These are phyloP conservation scores for Rhinogobius similis DNA, from an alignment of 2,113 vertebrate species.

Conservation along the genomic window DNA sequence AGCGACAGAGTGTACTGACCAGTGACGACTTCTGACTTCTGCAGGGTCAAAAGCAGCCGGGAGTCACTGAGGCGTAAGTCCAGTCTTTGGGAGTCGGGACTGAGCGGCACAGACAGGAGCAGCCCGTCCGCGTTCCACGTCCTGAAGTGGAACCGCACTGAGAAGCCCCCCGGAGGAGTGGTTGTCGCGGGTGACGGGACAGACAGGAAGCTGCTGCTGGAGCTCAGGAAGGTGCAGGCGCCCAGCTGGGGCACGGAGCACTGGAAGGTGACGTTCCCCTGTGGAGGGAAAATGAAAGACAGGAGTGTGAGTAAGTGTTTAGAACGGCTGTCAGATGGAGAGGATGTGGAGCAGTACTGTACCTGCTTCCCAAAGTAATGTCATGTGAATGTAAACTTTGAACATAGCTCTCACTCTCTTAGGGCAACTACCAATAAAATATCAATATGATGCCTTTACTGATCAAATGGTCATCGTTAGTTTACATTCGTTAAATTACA, in stretches of 20 bases:
- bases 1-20: constrained; percentile 73
- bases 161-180: constrained; percentile 61
- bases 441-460: no score
- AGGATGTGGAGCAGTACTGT: background rate
- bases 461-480: no score
- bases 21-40: constrained; percentile 78
- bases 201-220: constrained; percentile 86
- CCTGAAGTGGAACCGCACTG: constrained; percentile 91
- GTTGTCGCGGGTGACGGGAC: constrained; percentile 81
- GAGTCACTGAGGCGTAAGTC: constrained; percentile 82
- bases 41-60: constrained; percentile 80
- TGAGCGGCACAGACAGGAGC: constrained; percentile 82
- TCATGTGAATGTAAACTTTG: background rate
- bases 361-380: background rate
- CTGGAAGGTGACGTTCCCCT: constrained; percentile 97
- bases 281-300: constrained; percentile 25
- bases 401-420: no score
- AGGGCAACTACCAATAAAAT: no score
- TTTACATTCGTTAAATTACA: no score
- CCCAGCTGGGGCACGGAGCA: constrained; percentile 89
- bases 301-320: constrained; percentile 30
- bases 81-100: constrained; percentile 80
- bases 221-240: constrained; percentile 88
- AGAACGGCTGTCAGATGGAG: background rate
- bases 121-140: constrained; percentile 93